Base-by-base conservation (phyloP, 2,888 invertebrate species). In the Rosalia funebris region DNA sequence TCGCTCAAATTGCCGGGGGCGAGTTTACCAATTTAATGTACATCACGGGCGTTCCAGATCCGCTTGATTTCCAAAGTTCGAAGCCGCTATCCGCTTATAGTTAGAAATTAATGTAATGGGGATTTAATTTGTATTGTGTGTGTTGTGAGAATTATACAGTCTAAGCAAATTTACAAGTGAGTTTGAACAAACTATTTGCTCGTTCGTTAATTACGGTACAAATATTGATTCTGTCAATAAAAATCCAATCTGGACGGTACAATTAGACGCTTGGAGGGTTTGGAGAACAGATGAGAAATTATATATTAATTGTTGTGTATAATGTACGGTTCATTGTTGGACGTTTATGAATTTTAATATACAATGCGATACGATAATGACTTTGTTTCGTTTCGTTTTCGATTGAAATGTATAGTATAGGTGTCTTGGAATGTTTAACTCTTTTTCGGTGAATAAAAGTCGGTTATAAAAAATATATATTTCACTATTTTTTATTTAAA, bases 131-230 rank as follows among this genome's bases (percentile, higher is more conserved):
- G 53, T 32, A 53, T 41, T 32, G 53, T 53, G 42, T 53, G 32
- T 42, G 42, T 32, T 53, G 42, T 10, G 53, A 37, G 42, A 53
- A 42, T 53, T 53, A 50, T 53, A 53, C 32, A 14, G 32, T 42
- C 53, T 53, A 53, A 42, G 53, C 53, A 52, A 52, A 52, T 53
- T 53, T 53, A 42, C 53, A 41, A 36, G 25, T 11, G 20, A 53
- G 32, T 53, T 42, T 53, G 53, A 53, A 42, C 53, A 53, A 42
- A 53, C 12, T 42, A 42, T 42, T 53, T 53, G 42, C 42, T 53
- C 31, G 31, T 25, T 50, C 50, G 25, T 42, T 53, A 42, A 41
- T 53, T 42, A 42, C 20, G 42, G 15, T 16, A 53, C 20, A 39
- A 50, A 39, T 39, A 39, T 39, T 31, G 14, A 5, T 7, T 25